Evolutionary conservation across 2,113 vertebrate genomes (phyloP).

Genomic region (Leptodactylus fuscus): DNA sequence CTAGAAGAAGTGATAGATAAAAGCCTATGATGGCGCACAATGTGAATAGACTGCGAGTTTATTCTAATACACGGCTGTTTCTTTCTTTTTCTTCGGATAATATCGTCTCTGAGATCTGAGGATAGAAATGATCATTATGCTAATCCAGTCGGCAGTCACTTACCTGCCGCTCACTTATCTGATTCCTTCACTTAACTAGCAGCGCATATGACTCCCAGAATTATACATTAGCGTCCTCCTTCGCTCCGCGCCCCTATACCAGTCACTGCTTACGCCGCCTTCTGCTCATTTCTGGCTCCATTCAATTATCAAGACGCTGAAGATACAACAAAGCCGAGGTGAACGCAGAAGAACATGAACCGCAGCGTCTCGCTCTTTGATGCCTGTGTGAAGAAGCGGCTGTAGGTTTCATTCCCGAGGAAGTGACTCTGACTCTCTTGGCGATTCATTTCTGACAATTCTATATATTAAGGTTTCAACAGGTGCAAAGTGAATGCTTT

Average conservation of each 20-base stretch:
- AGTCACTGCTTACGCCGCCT: background rate
- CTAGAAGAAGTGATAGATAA: background rate
- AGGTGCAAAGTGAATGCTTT: background rate
- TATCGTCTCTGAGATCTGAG: conserved; percentile 46
- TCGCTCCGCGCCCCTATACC: conserved; percentile 49
- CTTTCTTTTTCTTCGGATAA: conserved; percentile 42
- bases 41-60: conserved; percentile 8
- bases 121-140: conserved; percentile 56
- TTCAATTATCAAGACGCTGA: conserved; percentile 2
- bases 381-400: background rate
- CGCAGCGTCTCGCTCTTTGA: background rate
- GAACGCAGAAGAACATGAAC: background rate
- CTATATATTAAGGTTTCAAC: background rate
- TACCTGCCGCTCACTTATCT: conserved; percentile 53
- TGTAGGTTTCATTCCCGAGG: background rate
- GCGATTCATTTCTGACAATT: background rate
- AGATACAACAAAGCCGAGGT: background rate
- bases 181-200: conserved; percentile 52
- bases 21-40: background rate
- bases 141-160: conserved; percentile 55
- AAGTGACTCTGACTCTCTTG: background rate
- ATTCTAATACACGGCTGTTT: conserved; percentile 8
- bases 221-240: conserved; percentile 54
- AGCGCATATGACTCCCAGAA: conserved; percentile 45
- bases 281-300: background rate